Evolutionary conservation across 2,113 vertebrate species (phyloP), one percentile per base, ranked within the genome.

Genomic region (Semnornis frantzii): DNA sequence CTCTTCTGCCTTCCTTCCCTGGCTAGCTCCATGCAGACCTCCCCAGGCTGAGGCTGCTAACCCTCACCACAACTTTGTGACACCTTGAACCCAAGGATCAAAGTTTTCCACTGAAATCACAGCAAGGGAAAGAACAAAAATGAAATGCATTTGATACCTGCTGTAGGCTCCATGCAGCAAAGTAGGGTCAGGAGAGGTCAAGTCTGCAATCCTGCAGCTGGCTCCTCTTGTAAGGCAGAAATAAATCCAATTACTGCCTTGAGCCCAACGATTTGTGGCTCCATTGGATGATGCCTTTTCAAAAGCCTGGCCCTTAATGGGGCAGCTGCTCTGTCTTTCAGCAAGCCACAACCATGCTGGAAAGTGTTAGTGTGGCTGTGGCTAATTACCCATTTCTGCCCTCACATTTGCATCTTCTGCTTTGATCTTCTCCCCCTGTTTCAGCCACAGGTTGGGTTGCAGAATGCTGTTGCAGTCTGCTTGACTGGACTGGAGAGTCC

Each of bases 261-360:
- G 55, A 94, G 50, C 77, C 48, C 25, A 86, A 59, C 50, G 54
- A 92, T 95, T 92, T 93, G 92, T 75, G 95, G 86, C 68, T 81
- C 72, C 86, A 89, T 82, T 90, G 79, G 65, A 71, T 83, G n/a
- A 27, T 58, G 75, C 71, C 79, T 95, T 80, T 89, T 62, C 82
- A 81, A 86, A 93, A 81, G 76, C 8, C 73, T 77, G 74, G 25
- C 27, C 73, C 80, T 71, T 93, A 88, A 88, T 69, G 90, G 77
- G 74, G 65, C 77, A 82, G 82, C 66, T 89, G 13, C 92, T 72
- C 82, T 12, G 39, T 34, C 87, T 91, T 85, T 79, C 90, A 87
- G 79, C 93, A 95, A 94, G 72, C 79, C 64, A 11, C 63, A 87
- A 87, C 60, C 77, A 60, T 68, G 85, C 68, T 83, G 73, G 74